A percentile compares a stretch with the other conserved stretches of the same genome.
These are phyloP conservation scores for Brachyistius frenatus DNA, from an alignment of 2,113 vertebrate genomes.

Conservation along the genomic window DNA sequence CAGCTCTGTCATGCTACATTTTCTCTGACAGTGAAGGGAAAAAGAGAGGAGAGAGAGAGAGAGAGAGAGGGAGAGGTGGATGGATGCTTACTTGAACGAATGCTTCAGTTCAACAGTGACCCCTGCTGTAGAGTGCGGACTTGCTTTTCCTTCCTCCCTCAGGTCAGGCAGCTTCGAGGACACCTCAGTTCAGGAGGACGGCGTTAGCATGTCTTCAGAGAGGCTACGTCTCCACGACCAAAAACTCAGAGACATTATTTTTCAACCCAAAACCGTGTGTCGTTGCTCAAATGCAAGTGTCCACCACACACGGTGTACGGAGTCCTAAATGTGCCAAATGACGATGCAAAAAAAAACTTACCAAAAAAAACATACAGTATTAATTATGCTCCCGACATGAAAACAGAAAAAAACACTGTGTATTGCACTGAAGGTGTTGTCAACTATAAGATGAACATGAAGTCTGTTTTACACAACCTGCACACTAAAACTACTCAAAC, in stretches of 20 bases:
- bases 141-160: neutral
- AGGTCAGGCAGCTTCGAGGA: neutral
- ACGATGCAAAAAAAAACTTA: too few relatives aligned
- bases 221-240: neutral
- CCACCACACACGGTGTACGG: neutral
- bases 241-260: neutral
- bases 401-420: neutral
- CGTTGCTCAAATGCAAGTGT: neutral
- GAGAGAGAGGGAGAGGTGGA: neutral
- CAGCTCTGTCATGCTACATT: conserved; percentile 62
- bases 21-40: conserved; percentile 43
- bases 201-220: neutral
- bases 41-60: neutral
- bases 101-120: conserved; percentile 78
- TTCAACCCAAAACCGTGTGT: neutral
- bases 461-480: too few relatives aligned
- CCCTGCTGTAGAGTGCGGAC: conserved; percentile 73
- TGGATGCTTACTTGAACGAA: conserved; percentile 1
- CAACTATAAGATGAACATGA: too few relatives aligned
- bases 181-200: neutral
- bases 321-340: neutral
- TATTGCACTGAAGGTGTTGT: neutral
- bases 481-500: too few relatives aligned
- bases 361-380: too few relatives aligned
- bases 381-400: neutral